Evolutionary conservation across 2,113 vertebrate genomes (phyloP).

Genomic region (Pseudorhombus dupliciocellatus): DNA sequence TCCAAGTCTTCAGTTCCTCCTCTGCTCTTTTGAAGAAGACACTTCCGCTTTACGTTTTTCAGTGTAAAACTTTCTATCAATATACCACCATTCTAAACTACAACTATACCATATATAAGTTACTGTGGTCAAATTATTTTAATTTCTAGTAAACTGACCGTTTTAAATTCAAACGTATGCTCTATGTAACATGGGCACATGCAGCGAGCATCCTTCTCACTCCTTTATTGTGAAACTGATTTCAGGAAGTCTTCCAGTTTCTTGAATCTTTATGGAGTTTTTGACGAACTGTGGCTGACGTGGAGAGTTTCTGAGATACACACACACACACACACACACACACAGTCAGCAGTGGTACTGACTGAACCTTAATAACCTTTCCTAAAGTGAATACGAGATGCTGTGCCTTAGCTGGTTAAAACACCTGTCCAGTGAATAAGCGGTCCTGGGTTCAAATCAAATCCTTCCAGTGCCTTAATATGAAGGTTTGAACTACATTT

Average conservation of each 20-base stretch:
- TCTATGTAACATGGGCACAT: background rate
- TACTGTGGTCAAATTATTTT: background rate
- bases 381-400: too few species aligned
- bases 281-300: slow-evolving; percentile 20
- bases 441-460: too few species aligned
- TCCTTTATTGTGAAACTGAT: slow-evolving; percentile 34
- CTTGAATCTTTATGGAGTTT: background rate
- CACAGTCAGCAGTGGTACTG: too few species aligned
- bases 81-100: too few species aligned
- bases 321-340: background rate
- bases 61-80: slow-evolving; percentile 14
- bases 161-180: background rate
- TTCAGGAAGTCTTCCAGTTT: background rate
- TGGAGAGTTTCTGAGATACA: slow-evolving; percentile 5
- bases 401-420: too few species aligned
- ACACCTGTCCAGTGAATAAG: too few species aligned
- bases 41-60: slow-evolving; percentile 28
- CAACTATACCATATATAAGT: background rate
- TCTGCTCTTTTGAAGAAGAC: background rate
- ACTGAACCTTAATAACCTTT: too few species aligned
- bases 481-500: too few species aligned
- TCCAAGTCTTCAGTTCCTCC: background rate
- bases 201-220: background rate
- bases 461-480: too few species aligned
- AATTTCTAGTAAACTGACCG: background rate